Evolutionary conservation across 1,140 invertebrate species (phyloP).

Genomic region (Hycleus cichorii): DNA sequence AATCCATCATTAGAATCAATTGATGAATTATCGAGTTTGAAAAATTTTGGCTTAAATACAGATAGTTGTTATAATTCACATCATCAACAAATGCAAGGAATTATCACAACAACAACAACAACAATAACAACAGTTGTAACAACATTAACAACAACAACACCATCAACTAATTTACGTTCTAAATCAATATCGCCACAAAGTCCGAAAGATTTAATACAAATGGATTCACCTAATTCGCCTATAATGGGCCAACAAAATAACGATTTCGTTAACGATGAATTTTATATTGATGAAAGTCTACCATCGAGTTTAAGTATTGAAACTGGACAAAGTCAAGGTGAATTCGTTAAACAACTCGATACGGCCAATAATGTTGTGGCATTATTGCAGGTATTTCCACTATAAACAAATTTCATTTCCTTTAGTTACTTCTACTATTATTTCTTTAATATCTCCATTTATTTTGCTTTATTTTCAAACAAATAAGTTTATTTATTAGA

Average conservation of each 20-base stretch:
- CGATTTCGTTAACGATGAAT: conserved; percentile 72
- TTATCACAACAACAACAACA: conserved; percentile 7
- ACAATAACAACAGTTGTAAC: not conserved
- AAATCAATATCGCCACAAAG: conserved; percentile 36
- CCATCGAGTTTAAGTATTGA: conserved; percentile 59
- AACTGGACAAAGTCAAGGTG: conserved; percentile 48
- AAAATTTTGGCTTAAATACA: conserved; percentile 30
- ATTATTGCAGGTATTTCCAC: conserved; percentile 51
- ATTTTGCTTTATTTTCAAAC: conserved; percentile 10
- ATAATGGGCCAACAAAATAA: conserved; percentile 27
- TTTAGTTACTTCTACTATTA: conserved; percentile 15
- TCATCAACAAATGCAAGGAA: conserved; percentile 29
- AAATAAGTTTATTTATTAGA: not conserved
- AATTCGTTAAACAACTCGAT: conserved; percentile 44
- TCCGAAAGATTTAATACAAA: conserved; percentile 24
- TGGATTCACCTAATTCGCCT: conserved; percentile 31
- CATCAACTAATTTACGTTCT: conserved; percentile 24
- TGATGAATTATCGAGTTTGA: conserved; percentile 35
- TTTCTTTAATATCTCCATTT: conserved; percentile 2
- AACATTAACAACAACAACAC: conserved; percentile 5
- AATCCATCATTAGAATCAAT: conserved; percentile 37
- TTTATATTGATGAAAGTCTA: conserved; percentile 80
- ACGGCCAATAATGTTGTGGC: conserved; percentile 58
- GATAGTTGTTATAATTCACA: conserved; percentile 39
- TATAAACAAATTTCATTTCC: conserved; percentile 16